Evolutionary conservation across 2,113 vertebrate genomes (phyloP), one percentile per base, ranked within the genome.

Genomic region (Tragelaphus buxtoni): DNA sequence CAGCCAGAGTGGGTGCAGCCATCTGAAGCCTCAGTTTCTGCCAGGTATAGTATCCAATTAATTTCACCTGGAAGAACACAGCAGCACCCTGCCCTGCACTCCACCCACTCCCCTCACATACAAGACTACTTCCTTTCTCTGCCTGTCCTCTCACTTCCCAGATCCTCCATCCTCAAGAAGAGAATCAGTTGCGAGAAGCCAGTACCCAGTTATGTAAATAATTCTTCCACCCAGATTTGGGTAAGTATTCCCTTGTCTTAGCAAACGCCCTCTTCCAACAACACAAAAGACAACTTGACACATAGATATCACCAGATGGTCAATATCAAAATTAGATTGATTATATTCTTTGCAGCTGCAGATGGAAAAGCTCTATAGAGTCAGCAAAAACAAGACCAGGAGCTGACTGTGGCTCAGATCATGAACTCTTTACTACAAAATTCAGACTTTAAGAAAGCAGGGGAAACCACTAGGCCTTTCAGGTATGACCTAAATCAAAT

Each of bases 221-320:
- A 53, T 90, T 84, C n/a, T 35, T 10, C 93, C 28, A 28, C 32
- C 32, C 22, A 22, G 11, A 1, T 87, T 79, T 97, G 80, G 11
- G 69, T 91, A 97, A 98, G 90, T 93, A 97, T 61, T 58, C 91
- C 35, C 58, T 93, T 85, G 65, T 16, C 4, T 39, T 51, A 53
- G 35, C 35, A 72, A 72, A 65, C 16, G 18, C 16, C 16, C 32
- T 65, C 8, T 65, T 65, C 4, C 63, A 65, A 35, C 32, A 65
- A 65, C 63, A n/a, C 32, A 65, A 63, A n/a, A 65, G 32, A 35
- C 63, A 18, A 18, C 32, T 35, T 39, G 65, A 72, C 65, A 72
- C 35, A 72, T 72, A 72, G 65, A 39, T 20, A 39, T 72, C 9
- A 72, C 65, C 35, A 72, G 65, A 72, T 72, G 65, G 65, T 72